These are phyloP conservation scores for Pissodes strobi DNA, from an alignment of 1,140 invertebrate genomes.

Conservation along the genomic window DNA sequence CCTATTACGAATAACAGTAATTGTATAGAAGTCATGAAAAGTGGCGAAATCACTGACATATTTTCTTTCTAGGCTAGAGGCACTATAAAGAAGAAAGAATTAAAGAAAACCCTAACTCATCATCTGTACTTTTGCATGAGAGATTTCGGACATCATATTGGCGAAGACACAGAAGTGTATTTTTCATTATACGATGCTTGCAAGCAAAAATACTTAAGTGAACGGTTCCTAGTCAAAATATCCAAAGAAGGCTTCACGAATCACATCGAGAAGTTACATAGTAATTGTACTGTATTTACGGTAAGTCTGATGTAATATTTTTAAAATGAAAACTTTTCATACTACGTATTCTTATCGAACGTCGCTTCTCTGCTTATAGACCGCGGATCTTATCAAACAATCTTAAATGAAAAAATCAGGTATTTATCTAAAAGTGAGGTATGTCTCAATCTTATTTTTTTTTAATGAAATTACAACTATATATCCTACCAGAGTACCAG, in stretches of 20 bases:
- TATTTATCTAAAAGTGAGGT: too few species aligned
- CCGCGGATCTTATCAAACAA: too few species aligned
- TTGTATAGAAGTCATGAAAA: too few species aligned
- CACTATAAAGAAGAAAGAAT: slow-evolving; percentile 61
- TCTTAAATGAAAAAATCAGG: too few species aligned
- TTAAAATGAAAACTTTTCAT: too few species aligned
- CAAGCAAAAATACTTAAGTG: slow-evolving; percentile 74
- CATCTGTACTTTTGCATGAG: slow-evolving; percentile 87
- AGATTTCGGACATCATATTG: slow-evolving; percentile 83
- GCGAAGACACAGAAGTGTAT: slow-evolving; percentile 86
- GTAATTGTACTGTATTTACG: slow-evolving; percentile 87
- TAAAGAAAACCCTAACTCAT: slow-evolving; percentile 73
- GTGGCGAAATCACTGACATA: neutral
- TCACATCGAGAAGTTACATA: slow-evolving; percentile 85
- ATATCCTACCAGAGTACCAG: too few species aligned
- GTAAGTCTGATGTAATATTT: slow-evolving; percentile 58
- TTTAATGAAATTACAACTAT: too few species aligned
- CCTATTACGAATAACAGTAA: too few species aligned
- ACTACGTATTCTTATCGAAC: too few species aligned
- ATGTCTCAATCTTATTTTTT: too few species aligned
- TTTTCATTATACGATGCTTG: slow-evolving; percentile 84
- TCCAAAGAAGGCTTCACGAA: slow-evolving; percentile 89
- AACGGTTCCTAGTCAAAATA: slow-evolving; percentile 85
- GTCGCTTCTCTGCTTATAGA: too few species aligned
- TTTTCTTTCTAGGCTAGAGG: slow-evolving; percentile 48